phyloP scores from a whole-genome alignment of 2,888 invertebrate genomes.

The Leucophenga maculata region DNA sequence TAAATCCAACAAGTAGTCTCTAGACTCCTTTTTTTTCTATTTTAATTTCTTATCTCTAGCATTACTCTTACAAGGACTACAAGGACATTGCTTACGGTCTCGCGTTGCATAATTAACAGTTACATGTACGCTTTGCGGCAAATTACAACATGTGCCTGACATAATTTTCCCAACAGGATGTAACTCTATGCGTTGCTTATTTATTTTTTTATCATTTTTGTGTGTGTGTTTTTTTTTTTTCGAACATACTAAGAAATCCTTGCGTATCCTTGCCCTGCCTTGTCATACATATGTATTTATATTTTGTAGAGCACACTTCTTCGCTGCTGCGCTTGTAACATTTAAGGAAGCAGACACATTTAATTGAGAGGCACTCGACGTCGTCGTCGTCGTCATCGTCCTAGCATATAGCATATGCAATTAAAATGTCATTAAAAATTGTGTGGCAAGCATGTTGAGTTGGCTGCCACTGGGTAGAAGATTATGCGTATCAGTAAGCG shows the following conservation, averaged over 20 bases:
- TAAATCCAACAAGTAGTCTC: no score
- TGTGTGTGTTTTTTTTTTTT: background rate
- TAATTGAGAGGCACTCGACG: constrained; percentile 62
- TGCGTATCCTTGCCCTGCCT: constrained; percentile 34
- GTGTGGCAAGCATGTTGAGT: constrained; percentile 27
- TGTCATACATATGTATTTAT: background rate
- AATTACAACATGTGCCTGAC: constrained; percentile 60
- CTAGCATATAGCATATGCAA: constrained; percentile 43
- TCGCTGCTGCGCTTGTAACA: constrained; percentile 31
- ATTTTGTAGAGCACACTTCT: constrained; percentile 18
- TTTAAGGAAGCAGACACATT: constrained; percentile 59
- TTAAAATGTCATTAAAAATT: constrained; percentile 60
- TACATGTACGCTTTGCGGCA: constrained; percentile 47
- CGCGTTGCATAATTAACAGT: constrained; percentile 57
- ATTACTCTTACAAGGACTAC: constrained; percentile 1
- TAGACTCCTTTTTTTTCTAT: background rate
- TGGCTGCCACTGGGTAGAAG: background rate
- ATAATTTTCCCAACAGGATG: constrained; percentile 38
- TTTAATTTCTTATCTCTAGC: background rate
- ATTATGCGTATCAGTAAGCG: no score
- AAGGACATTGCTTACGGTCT: constrained; percentile 17
- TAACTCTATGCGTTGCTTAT: constrained; percentile 11
- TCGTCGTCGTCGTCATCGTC: constrained; percentile 25
- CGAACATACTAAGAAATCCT: constrained; percentile 19
- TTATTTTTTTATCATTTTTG: background rate